These are phyloP conservation scores for Notothenia rossii DNA, from an alignment of 2,113 vertebrate species.

Conservation along the genomic window DNA sequence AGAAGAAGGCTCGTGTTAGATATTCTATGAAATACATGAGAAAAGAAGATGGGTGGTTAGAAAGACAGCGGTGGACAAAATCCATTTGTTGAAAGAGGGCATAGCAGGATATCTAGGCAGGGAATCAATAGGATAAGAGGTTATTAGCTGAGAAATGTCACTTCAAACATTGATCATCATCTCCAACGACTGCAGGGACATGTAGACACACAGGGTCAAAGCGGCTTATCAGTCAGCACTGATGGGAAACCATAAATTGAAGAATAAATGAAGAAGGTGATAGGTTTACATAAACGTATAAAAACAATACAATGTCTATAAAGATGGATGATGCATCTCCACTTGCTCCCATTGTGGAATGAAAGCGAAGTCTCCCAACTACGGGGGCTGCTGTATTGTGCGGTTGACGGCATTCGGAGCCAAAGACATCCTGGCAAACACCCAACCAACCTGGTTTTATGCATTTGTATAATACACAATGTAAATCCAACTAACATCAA, in stretches of 20 bases:
- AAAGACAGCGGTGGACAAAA: slow-evolving; percentile 65
- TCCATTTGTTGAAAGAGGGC: slow-evolving; percentile 74
- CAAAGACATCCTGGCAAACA: too few species aligned
- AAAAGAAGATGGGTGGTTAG: slow-evolving; percentile 39
- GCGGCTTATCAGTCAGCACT: slow-evolving; percentile 60
- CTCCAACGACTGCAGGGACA: slow-evolving; percentile 70
- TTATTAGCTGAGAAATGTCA: slow-evolving; percentile 82
- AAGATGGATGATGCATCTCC: too few species aligned
- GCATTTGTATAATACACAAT: too few species aligned
- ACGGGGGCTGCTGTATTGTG: too few species aligned
- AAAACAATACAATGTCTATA: background rate
- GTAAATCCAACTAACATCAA: too few species aligned
- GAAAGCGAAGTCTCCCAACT: too few species aligned
- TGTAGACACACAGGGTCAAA: slow-evolving; percentile 70
- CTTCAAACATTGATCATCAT: slow-evolving; percentile 81
- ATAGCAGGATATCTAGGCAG: slow-evolving; percentile 67
- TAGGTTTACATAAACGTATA: slow-evolving; percentile 31
- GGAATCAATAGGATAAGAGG: slow-evolving; percentile 81
- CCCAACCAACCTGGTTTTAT: too few species aligned
- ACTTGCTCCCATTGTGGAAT: too few species aligned
- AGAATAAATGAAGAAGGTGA: slow-evolving; percentile 13
- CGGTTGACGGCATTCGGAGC: too few species aligned
- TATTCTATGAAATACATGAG: slow-evolving; percentile 44
- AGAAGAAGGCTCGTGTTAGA: slow-evolving; percentile 29
- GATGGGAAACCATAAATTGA: slow-evolving; percentile 55